phyloP scores from a whole-genome alignment of 2,888 invertebrate species.

The Drosophila multiciliata region DNA sequence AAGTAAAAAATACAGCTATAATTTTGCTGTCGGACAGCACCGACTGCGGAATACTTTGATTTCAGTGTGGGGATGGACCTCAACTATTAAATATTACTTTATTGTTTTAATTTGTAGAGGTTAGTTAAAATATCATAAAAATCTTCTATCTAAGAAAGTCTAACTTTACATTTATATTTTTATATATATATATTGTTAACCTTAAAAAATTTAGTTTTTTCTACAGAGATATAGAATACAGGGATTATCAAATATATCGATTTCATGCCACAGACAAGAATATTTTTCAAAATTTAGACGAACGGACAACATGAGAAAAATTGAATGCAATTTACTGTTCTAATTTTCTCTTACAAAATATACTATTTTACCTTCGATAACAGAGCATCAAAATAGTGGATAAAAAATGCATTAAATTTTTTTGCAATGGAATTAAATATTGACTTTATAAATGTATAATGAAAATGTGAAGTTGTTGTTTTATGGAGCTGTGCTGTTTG shows the following conservation, averaged over 20 bases:
- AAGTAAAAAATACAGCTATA: neutral
- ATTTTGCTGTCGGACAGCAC: neutral
- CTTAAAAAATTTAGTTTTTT: neutral
- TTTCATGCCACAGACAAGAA: neutral
- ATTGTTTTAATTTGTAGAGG: neutral
- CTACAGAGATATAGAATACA: neutral
- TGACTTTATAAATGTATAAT: neutral
- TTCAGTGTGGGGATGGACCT: neutral
- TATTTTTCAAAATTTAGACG: neutral
- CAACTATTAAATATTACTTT: neutral
- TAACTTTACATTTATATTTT: neutral
- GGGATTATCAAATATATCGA: neutral
- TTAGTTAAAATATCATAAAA: neutral
- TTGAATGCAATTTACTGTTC: neutral
- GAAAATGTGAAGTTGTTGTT: neutral
- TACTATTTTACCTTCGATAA: neutral
- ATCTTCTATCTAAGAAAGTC: neutral
- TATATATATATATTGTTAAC: neutral
- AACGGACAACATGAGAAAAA: neutral
- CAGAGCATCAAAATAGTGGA: neutral
- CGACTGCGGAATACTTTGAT: neutral
- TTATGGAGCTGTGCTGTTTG: neutral
- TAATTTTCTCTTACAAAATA: neutral
- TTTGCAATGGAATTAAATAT: conserved; percentile 6
- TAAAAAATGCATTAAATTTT: neutral